Evolutionary conservation across 1,140 invertebrate species (phyloP).

Genomic region (Macrobrachium rosenbergii): DNA sequence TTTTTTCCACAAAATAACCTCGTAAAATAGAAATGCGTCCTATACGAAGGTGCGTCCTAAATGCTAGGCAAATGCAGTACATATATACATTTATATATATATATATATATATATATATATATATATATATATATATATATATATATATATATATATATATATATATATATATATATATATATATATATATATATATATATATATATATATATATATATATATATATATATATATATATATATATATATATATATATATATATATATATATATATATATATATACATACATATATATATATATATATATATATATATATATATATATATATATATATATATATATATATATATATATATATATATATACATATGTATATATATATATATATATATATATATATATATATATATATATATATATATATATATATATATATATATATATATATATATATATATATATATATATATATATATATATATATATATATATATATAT

Average conservation of each 20-base stretch:
- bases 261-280: background rate
- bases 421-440: constrained; percentile 2
- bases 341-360: too few species aligned
- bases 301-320: too few species aligned
- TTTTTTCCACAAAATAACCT: too few species aligned
- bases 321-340: background rate
- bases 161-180: background rate
- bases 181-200: background rate
- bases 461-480: too few species aligned
- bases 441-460: background rate
- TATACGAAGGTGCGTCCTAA: too few species aligned
- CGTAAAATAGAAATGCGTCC: too few species aligned
- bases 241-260: constrained; percentile 5
- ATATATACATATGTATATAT: too few species aligned
- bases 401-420: constrained; percentile 9
- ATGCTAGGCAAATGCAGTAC: too few species aligned
- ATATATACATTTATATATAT: too few species aligned
- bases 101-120: background rate
- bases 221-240: constrained; percentile 17
- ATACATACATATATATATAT: background rate
- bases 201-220: constrained; percentile 5
- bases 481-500: too few species aligned
- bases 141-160: background rate
- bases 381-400: background rate
- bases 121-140: background rate